Conservation (phyloP, 2,888 invertebrate species). For the Drosophila kuntzei region DNA sequence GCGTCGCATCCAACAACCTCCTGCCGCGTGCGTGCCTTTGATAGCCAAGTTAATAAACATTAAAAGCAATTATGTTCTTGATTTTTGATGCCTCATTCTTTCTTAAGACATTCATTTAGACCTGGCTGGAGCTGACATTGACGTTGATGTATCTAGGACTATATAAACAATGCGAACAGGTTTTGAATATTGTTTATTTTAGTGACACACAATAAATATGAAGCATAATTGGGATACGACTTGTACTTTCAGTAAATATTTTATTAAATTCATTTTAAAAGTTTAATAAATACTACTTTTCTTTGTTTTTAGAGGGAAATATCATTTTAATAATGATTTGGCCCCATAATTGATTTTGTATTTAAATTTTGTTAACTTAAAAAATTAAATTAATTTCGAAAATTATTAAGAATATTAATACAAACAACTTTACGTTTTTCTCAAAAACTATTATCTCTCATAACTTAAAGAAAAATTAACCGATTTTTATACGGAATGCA, state of each 20-base stretch:
- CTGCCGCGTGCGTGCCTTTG: slow-evolving; percentile 46
- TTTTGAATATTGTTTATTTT: background rate
- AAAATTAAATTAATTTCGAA: too few species aligned
- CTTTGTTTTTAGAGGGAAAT: too few species aligned
- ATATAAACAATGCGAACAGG: slow-evolving; percentile 25
- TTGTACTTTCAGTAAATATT: background rate
- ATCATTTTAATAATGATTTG: too few species aligned
- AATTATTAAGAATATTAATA: too few species aligned
- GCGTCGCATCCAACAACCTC: slow-evolving; percentile 25
- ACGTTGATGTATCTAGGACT: slow-evolving; percentile 22
- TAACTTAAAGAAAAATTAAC: too few species aligned
- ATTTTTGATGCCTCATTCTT: slow-evolving; percentile 52
- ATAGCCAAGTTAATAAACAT: slow-evolving; percentile 77
- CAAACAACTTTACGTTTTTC: too few species aligned
- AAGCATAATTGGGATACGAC: background rate
- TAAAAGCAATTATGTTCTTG: slow-evolving; percentile 72
- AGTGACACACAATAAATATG: background rate
- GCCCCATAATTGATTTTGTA: too few species aligned
- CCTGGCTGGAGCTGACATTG: slow-evolving; percentile 13
- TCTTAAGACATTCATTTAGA: slow-evolving; percentile 37
- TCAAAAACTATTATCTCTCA: too few species aligned
- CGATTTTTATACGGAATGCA: too few species aligned
- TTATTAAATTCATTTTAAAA: background rate
- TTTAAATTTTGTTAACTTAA: too few species aligned
- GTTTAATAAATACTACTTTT: background rate